Base-by-base conservation (phyloP, 2,888 invertebrate species). In the Limnephilus marmoratus region DNA sequence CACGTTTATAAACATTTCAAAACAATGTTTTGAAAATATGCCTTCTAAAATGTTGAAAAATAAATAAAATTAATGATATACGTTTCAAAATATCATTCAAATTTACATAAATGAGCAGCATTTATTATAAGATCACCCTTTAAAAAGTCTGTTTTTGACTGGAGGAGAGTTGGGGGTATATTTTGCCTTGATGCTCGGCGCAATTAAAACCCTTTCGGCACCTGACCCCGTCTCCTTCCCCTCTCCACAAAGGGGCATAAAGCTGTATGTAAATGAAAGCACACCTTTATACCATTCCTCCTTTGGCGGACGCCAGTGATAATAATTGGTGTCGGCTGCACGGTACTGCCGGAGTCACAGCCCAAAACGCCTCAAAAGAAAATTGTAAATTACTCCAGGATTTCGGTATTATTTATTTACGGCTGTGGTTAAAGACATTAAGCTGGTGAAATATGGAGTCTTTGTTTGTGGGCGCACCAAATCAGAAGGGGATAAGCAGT, bases 281-380 rank as follows among this genome's bases (percentile, higher is more conserved):
- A 83, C 83, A 83, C 83, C 83, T 83, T 83, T n/a, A 83, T 41
- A 2, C 24, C 37, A 68, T n/a, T 24, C n/a, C 2, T 68, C 68
- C 68, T 68, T 68, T 68, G 68, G 68, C 2, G 24, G 4, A 83
- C 18, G 37, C 68, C 68, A 9, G 37, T 83, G 83, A 83, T 24
- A 41, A 83, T 83, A 83, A 83, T 83, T 83, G 37, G 83, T 83
- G 83, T 37, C 83, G 34, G 83, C 83, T 15, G 15, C 83, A 83
- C 83, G 83, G 83, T 37, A 37, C 41, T 3, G 37, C 24, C 34
- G 37, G 37, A 68, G 68, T 68, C 68, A 68, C 68, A 68, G 68
- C 24, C 24, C 24, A 9, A 68, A 68, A 68, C 24, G 68, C 68
- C 68, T 68, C 24, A 68, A 68, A 68, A 68, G 24, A 68, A 68